Conservation (phyloP, 64 coral and sea anemone species). For the Stichodactyla mertensii region DNA sequence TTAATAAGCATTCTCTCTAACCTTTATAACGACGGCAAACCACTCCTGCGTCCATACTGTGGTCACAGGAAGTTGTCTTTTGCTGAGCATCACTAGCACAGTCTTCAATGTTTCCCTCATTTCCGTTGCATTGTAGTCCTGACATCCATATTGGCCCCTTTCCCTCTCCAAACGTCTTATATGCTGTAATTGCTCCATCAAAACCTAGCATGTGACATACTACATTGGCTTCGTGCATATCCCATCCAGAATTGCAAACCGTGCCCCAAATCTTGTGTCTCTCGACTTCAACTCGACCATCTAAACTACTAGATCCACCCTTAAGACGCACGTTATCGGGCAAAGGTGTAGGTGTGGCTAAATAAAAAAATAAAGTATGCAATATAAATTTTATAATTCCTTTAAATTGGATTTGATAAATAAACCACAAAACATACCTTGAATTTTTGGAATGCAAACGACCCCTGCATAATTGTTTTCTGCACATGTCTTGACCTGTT, state of each 20-base stretch:
- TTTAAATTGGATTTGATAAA: not conserved
- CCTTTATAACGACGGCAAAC: not conserved
- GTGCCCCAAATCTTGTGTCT: not conserved
- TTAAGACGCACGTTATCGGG: not conserved
- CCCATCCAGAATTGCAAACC: not conserved
- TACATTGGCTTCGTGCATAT: not conserved
- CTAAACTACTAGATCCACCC: not conserved
- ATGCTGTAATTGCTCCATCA: not conserved
- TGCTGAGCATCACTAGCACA: not conserved
- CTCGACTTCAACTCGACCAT: not conserved
- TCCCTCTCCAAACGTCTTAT: not conserved
- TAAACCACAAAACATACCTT: not conserved
- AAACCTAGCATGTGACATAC: not conserved
- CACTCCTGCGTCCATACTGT: not conserved
- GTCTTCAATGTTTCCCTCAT: not conserved
- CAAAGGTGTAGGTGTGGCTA: not conserved
- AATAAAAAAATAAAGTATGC: not conserved
- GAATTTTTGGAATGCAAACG: not conserved
- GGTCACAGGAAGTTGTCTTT: not conserved
- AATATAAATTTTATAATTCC: not conserved
- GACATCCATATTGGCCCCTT: conserved; percentile 1
- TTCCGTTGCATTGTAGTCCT: not conserved
- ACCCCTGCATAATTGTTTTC: not conserved
- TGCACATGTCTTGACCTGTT: not conserved
- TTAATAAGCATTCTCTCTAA: not conserved